phyloP scores from a whole-genome alignment of 2,797 vertebrate species.

The Salmo trutta region DNA sequence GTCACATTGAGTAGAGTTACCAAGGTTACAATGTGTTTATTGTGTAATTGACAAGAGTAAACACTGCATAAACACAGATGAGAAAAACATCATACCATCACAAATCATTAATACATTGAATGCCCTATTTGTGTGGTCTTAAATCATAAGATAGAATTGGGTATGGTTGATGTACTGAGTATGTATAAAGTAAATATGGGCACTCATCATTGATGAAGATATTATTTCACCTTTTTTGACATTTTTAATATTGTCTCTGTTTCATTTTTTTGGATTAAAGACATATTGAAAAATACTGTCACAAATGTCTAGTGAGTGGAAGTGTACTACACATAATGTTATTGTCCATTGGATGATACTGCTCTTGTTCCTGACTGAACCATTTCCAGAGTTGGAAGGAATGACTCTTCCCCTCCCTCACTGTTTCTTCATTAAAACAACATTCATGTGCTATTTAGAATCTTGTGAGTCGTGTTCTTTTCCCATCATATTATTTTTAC shows the following conservation, averaged over 20 bases:
- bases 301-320: constrained; percentile 37
- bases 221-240: constrained; percentile 27
- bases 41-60: constrained; percentile 18
- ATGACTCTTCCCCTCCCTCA: constrained; percentile 35
- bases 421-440: constrained; percentile 75
- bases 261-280: constrained; percentile 37
- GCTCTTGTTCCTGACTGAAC: constrained; percentile 39
- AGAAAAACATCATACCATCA: neutral
- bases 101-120: neutral
- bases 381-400: constrained; percentile 57
- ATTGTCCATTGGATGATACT: constrained; percentile 38
- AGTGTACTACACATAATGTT: constrained; percentile 41
- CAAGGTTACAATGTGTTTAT: constrained; percentile 19
- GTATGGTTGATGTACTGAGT: neutral
- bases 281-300: constrained; percentile 19
- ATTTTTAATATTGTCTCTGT: constrained; percentile 18
- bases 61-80: neutral
- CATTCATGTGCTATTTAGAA: constrained; percentile 76
- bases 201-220: constrained; percentile 41
- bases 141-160: neutral
- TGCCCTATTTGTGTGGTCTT: neutral
- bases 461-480: constrained; percentile 48
- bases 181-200: constrained; percentile 22
- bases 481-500: neutral
- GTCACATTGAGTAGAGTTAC: neutral